These are phyloP conservation scores for Poecilia latipinna DNA, from an alignment of 2,113 vertebrate genomes.

Conservation along the genomic window DNA sequence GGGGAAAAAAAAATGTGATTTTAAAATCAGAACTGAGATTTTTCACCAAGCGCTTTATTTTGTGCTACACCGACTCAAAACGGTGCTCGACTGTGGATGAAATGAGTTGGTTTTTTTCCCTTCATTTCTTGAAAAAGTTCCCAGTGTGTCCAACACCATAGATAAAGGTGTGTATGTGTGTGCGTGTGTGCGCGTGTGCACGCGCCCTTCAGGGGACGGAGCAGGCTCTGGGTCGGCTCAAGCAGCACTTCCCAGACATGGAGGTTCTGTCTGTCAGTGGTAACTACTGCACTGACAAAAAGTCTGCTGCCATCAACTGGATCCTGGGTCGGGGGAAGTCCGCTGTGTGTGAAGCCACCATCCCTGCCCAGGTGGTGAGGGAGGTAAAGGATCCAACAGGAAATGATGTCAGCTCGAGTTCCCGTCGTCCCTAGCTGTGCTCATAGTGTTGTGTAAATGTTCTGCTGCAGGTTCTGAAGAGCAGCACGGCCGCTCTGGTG, in stretches of 20 bases:
- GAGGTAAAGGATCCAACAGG: constrained; percentile 80
- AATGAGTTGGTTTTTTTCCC: background rate
- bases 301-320: constrained; percentile 95
- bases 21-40: too few relatives aligned
- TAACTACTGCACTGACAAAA: constrained; percentile 98
- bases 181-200: too few relatives aligned
- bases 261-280: constrained; percentile 92
- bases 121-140: background rate
- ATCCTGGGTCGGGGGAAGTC: constrained; percentile 95
- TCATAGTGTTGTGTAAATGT: background rate
- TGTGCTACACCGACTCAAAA: too few relatives aligned
- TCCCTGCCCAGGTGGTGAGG: constrained; percentile 88
- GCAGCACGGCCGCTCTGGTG: constrained; percentile 85
- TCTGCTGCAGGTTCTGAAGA: constrained; percentile 87
- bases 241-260: constrained; percentile 88
- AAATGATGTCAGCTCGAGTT: background rate
- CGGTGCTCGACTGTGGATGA: background rate
- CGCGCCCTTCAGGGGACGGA: constrained; percentile 87
- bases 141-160: background rate
- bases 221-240: constrained; percentile 86
- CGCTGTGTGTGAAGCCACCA: constrained; percentile 91
- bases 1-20: too few relatives aligned
- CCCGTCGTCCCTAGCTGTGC: background rate
- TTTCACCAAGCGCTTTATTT: too few relatives aligned
- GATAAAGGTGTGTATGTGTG: background rate